These are phyloP conservation scores for Chironomus riparius DNA, from an alignment of 2,888 invertebrate species.

Conservation along the genomic window DNA sequence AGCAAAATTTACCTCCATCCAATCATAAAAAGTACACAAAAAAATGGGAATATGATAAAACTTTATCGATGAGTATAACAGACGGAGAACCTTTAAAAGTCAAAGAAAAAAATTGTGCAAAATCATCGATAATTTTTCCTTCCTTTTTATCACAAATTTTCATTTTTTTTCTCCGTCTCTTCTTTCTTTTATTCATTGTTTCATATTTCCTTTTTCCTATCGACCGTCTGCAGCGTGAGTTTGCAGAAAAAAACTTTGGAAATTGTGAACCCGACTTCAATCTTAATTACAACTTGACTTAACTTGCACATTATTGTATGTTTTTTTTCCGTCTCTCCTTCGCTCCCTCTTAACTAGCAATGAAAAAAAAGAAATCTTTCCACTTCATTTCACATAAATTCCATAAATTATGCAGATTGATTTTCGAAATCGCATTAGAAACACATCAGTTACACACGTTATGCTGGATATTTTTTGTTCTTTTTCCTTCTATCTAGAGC, in stretches of 20 bases:
- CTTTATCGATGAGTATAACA: no score
- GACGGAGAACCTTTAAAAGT: no score
- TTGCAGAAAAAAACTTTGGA: not conserved
- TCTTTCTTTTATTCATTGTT: no score
- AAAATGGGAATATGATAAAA: no score
- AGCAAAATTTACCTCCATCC: no score
- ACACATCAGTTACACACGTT: slow-evolving; percentile 15
- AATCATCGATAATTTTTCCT: no score
- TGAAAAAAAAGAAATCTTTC: not conserved
- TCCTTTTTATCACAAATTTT: no score
- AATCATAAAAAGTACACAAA: no score
- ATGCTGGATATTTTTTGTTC: not conserved
- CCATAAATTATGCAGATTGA: slow-evolving; percentile 20
- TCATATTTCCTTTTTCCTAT: no score
- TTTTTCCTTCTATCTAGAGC: not conserved
- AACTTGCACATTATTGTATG: not conserved
- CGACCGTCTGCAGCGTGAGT: not conserved
- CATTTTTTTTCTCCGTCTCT: no score
- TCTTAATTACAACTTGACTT: not conserved
- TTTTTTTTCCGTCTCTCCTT: not conserved
- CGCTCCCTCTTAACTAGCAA: not conserved
- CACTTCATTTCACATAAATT: slow-evolving; percentile 8
- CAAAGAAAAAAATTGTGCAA: no score
- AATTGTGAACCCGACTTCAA: not conserved
- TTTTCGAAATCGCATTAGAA: slow-evolving; percentile 20